phyloP scores from a whole-genome alignment of 2,888 invertebrate species.

The Pheosia tremula region DNA sequence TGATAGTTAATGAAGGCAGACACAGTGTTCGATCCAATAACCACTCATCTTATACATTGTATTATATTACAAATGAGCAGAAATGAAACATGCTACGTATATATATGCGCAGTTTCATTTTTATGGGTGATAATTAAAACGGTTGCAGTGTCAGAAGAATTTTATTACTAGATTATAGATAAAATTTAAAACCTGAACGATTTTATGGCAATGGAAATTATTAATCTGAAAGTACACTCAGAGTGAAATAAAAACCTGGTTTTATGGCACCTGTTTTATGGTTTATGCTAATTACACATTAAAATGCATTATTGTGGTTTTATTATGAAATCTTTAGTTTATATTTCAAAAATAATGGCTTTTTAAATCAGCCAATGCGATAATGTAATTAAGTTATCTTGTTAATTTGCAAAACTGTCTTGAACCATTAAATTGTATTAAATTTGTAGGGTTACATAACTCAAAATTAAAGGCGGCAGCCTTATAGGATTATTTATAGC shows the following conservation, averaged over 20 bases:
- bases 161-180: background rate
- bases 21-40: no score
- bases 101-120: background rate
- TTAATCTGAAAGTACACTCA: constrained; percentile 1
- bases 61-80: no score
- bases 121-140: background rate
- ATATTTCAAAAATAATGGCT: constrained; percentile 9
- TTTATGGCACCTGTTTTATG: constrained; percentile 25
- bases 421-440: background rate
- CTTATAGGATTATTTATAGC: no score
- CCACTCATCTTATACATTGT: no score
- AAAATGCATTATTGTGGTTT: constrained; percentile 28
- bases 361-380: constrained; percentile 13
- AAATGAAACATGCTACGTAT: no score
- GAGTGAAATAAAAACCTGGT: constrained; percentile 10
- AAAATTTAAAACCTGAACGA: background rate
- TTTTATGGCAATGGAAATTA: background rate
- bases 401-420: background rate
- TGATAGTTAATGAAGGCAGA: no score
- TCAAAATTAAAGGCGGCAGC: no score
- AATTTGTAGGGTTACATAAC: background rate
- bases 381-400: constrained; percentile 12
- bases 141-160: background rate
- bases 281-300: constrained; percentile 27
- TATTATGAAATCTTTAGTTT: constrained; percentile 14